Evolutionary conservation across 1,140 invertebrate species (phyloP), one percentile per base, ranked within the genome.

Genomic region (Pseudomyrmex pallidus): DNA sequence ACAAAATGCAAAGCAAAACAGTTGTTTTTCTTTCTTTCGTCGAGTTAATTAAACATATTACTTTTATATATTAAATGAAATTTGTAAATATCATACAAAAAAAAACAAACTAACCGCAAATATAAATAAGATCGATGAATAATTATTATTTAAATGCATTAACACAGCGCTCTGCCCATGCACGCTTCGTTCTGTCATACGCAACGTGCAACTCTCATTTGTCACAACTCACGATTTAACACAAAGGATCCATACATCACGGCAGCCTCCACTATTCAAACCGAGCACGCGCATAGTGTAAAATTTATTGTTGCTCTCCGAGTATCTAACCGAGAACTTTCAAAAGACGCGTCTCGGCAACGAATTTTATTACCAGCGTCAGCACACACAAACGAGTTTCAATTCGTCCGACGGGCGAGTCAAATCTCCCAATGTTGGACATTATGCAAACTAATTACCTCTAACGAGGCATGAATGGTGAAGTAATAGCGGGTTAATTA

Each of bases 381-480:
- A 64, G n/a, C 22, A 12, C 61, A 64, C 35, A 52, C 50, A 12
- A 52, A 44, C 52, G 12, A 46, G 15, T 78, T 70, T 78, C 54
- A 59, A 78, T 78, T 70, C 66, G 20, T 35, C 46, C 61, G 48
- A 48, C 46, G 59, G 44, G 64, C 54, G 64, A 70, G 59, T 70
- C 64, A 57, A 78, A 78, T 78, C 35, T 68, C 44, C 74, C 74
- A 68, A 48, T 78, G 64, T 78, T 44, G 56, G 17, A 10, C 20
- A 12, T 70, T 70, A 59, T 59, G 64, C 54, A 70, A 78, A 44
- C 78, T 82, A 73, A 74, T 74, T 82, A 76, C 17, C 61, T 56
- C 62, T 74, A 76, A 83, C 72, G 82, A 76, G 77, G 73, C 64
- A n/a, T 22, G 59, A 82, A 84, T 52, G 56, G 61, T 82, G 64